Percentiles rank a stretch among this genome's conserved stretches.
These are phyloP conservation scores for Rhagoletis pomonella DNA, from an alignment of 1,140 invertebrate species.

Conservation along the genomic window DNA sequence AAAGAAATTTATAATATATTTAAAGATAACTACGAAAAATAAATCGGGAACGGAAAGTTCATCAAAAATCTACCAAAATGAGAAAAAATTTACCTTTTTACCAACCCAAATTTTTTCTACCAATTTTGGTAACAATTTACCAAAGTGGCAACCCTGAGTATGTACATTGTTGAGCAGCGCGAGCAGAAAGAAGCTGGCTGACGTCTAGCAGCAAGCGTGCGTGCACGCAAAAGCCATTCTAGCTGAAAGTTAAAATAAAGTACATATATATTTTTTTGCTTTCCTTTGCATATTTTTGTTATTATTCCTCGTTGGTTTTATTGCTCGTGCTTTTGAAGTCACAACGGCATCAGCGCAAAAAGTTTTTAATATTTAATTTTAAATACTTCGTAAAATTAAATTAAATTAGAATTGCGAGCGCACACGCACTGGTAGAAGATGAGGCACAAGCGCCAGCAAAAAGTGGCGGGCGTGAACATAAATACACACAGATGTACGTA, in stretches of 20 bases:
- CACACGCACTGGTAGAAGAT: neutral
- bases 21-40: no score
- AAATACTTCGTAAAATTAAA: constrained; percentile 51
- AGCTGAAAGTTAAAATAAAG: constrained; percentile 3
- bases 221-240: constrained; percentile 1
- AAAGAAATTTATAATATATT: no score
- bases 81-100: no score
- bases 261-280: neutral
- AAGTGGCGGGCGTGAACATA: neutral
- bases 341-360: constrained; percentile 26
- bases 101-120: no score
- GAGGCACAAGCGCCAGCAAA: neutral
- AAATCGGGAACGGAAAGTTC: no score
- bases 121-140: no score
- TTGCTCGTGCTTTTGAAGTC: constrained; percentile 8
- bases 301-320: neutral
- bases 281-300: neutral
- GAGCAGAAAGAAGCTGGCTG: no score
- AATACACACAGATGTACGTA: neutral
- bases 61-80: no score
- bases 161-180: no score
- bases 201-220: no score
- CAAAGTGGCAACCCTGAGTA: no score
- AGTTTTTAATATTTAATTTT: constrained; percentile 52
- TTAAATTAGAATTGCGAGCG: constrained; percentile 47